Evolutionary conservation across 2,888 invertebrate genomes (phyloP).

Genomic region (Horisme vitalbata): DNA sequence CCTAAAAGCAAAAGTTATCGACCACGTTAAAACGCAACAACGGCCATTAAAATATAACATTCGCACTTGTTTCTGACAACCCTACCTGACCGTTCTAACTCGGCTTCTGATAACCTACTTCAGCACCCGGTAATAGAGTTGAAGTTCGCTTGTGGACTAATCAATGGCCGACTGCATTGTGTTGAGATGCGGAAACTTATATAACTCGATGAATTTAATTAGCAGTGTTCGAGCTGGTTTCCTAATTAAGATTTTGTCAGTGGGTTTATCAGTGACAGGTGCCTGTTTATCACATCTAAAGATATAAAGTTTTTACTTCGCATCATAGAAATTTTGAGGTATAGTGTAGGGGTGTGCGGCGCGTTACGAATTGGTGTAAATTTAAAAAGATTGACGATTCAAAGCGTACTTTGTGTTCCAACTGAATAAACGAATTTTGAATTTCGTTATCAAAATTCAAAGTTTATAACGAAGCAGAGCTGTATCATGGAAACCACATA

Average conservation of each 20-base stretch:
- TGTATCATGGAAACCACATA: too few relatives aligned
- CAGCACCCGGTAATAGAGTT: conserved; percentile 26
- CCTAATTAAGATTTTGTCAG: conserved; percentile 23
- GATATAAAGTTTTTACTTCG: too few relatives aligned
- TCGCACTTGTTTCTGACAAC: background rate
- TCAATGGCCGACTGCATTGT: conserved; percentile 15
- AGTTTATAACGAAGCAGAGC: too few relatives aligned
- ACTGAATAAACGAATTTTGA: too few relatives aligned
- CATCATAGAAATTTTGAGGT: too few relatives aligned
- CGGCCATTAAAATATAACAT: background rate
- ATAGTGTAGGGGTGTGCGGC: too few relatives aligned
- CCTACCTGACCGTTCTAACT: conserved; percentile 1
- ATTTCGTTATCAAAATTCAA: too few relatives aligned
- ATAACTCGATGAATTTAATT: conserved; percentile 22
- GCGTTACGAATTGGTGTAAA: too few relatives aligned
- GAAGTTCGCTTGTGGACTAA: conserved; percentile 21
- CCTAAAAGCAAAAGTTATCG: too few relatives aligned
- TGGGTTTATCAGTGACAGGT: conserved; percentile 9
- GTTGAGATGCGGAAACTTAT: conserved; percentile 5
- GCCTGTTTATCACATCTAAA: background rate
- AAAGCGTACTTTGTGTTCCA: too few relatives aligned
- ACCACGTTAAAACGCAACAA: too few relatives aligned
- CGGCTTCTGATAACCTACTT: conserved; percentile 16
- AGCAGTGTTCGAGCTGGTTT: conserved; percentile 12
- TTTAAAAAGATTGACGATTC: too few relatives aligned